Evolutionary conservation across 2,113 vertebrate species (phyloP), one percentile per base, ranked within the genome.

Genomic region (Crotalus horridus): DNA sequence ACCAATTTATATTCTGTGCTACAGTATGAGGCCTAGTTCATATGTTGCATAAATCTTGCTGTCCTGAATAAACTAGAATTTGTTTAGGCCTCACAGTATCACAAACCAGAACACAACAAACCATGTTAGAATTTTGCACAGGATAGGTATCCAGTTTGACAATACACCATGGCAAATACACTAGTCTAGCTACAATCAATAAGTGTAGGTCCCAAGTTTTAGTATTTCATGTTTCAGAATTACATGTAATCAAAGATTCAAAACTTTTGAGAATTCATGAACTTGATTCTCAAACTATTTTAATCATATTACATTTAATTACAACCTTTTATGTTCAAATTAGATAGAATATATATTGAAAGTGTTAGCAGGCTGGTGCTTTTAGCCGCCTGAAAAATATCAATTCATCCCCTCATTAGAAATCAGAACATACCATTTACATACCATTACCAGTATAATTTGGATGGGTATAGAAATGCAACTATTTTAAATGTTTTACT

Each of bases 251-350:
- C 95, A 93, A 93, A 96, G 96, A 97, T 97, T 97, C 97, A 94
- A 94, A 95, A 95, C 93, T 88, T 88, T 94, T 95, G 96, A 69
- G 29, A 69, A 95, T 94, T 93, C 95, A 39, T 51, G 95, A 97
- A 96, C 96, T 96, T 90, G 85, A 95, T 94, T 94, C 94, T 95
- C 94, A 95, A 91, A 96, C 96, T 29, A 89, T 96, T 97, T 96
- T 97, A 96, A 96, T 96, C 96, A 93, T 43, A 0, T 15, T 24
- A 53, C 6, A 94, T 96, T 97, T 95, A 97, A 97, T 96, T 92
- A 88, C 89, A 95, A 90, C 95, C 96, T 97, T 97, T 98, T 98
- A 96, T 98, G 92, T 96, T 97, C 96, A 96, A 96, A 97, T 97
- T 93, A 29, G 94, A 95, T 92, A 95, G 94, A 94, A 92, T 87